Evolutionary conservation across 2,797 vertebrate genomes (phyloP).

Genomic region (Ctenochaetus hawaiiensis): DNA sequence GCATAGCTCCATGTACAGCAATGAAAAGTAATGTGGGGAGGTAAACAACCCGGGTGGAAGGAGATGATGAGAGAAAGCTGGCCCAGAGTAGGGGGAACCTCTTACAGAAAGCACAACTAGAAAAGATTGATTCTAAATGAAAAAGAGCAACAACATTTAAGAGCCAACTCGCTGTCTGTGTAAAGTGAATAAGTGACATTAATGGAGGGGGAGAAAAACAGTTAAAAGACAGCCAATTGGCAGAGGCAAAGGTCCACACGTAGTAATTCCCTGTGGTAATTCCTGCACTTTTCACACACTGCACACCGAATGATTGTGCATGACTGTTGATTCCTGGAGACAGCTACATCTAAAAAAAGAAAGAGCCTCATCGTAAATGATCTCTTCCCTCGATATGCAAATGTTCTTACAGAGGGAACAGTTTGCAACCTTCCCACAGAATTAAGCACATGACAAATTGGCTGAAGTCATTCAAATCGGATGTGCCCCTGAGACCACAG

Average conservation of each 20-base stretch:
- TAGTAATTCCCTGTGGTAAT: conserved; percentile 35
- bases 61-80: conserved; percentile 53
- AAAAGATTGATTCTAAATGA: conserved; percentile 48
- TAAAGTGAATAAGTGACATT: conserved; percentile 52
- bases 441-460: conserved; percentile 41
- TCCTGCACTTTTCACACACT: conserved; percentile 47
- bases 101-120: conserved; percentile 40
- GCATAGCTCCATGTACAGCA: conserved; percentile 17
- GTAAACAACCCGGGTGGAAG: conserved; percentile 41
- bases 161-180: conserved; percentile 50
- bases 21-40: conserved; percentile 58
- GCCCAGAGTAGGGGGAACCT: conserved; percentile 11
- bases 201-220: conserved; percentile 28
- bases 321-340: conserved; percentile 32
- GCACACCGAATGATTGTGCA: conserved; percentile 6
- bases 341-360: conserved; percentile 29
- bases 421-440: conserved; percentile 62
- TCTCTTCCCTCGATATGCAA: conserved; percentile 40
- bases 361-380: conserved; percentile 15
- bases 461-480: conserved; percentile 36
- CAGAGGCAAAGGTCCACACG: conserved; percentile 50
- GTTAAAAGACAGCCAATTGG: conserved; percentile 41
- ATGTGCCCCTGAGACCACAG: conserved; percentile 32
- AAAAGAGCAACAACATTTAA: conserved; percentile 16
- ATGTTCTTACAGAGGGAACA: conserved; percentile 32